phyloP scores from a whole-genome alignment of 2,888 invertebrate genomes.

The Heteromyza rotundicornis region DNA sequence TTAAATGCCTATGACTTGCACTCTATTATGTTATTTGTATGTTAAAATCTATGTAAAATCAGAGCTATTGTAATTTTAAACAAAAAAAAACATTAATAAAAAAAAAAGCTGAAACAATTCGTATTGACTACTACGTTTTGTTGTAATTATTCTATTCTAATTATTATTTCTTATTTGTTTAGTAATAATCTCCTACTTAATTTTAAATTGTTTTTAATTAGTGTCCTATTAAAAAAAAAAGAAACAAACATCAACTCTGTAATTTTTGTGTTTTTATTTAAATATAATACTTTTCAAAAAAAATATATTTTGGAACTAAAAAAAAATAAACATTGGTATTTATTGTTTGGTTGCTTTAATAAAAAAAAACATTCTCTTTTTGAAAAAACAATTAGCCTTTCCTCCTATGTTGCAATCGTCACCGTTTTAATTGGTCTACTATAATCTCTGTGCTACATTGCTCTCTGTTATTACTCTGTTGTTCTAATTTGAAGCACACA shows the following conservation, averaged over 20 bases:
- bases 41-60: too few species aligned
- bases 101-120: neutral
- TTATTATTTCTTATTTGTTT: neutral
- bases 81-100: too few species aligned
- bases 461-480: too few species aligned
- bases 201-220: constrained; percentile 25
- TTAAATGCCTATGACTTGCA: constrained; percentile 39
- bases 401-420: too few species aligned
- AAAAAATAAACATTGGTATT: constrained; percentile 34
- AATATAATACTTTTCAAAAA: constrained; percentile 29
- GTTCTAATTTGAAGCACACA: too few species aligned
- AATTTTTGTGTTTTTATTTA: constrained; percentile 23
- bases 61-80: too few species aligned
- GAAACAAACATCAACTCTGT: constrained; percentile 18
- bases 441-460: too few species aligned
- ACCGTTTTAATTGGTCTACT: too few species aligned
- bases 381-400: neutral
- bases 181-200: constrained; percentile 12
- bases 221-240: neutral
- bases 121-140: neutral
- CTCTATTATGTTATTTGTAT: neutral
- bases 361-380: neutral
- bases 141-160: constrained; percentile 2
- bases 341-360: constrained; percentile 21
- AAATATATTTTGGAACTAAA: constrained; percentile 33